Percentiles rank a stretch among this genome's conserved stretches.
These are phyloP conservation scores for Brachionus rubens DNA, from an alignment of 1,140 invertebrate genomes.

Conservation along the genomic window DNA sequence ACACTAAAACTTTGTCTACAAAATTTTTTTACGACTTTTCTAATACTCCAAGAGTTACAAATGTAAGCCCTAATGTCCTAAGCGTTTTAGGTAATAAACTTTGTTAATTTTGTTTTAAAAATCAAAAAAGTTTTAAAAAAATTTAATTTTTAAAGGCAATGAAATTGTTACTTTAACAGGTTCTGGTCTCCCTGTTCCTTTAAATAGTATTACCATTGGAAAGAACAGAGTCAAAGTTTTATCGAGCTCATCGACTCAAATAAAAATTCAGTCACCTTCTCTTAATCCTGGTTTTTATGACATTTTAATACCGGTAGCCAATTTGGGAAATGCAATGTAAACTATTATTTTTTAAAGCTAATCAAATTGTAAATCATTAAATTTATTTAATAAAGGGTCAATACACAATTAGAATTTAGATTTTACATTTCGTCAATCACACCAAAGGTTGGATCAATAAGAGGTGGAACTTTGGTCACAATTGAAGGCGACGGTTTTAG, in stretches of 20 bases:
- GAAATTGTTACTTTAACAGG: constrained; percentile 49
- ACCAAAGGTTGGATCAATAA: background rate
- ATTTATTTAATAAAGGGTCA: background rate
- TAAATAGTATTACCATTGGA: constrained; percentile 45
- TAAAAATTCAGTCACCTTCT: constrained; percentile 48
- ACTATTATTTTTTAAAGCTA: background rate
- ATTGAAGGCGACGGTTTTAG: constrained; percentile 53
- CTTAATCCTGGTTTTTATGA: constrained; percentile 48
- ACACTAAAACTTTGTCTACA: constrained; percentile 42
- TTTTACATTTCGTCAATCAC: constrained; percentile 44
- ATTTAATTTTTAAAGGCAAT: constrained; percentile 50
- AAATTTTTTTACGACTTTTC: constrained; percentile 47
- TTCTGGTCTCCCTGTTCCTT: constrained; percentile 47
- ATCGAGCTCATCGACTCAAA: constrained; percentile 41
- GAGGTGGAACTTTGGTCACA: constrained; percentile 54
- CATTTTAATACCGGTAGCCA: background rate
- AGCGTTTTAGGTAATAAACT: background rate
- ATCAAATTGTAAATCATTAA: background rate
- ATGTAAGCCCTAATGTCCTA: background rate
- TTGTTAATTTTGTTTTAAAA: background rate
- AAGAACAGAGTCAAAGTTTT: constrained; percentile 38
- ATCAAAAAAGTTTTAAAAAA: background rate
- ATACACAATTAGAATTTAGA: background rate
- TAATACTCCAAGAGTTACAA: background rate
- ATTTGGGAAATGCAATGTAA: constrained; percentile 31